Conservation (phyloP, 2,888 invertebrate genomes). For the Drosophila macrospina region DNA sequence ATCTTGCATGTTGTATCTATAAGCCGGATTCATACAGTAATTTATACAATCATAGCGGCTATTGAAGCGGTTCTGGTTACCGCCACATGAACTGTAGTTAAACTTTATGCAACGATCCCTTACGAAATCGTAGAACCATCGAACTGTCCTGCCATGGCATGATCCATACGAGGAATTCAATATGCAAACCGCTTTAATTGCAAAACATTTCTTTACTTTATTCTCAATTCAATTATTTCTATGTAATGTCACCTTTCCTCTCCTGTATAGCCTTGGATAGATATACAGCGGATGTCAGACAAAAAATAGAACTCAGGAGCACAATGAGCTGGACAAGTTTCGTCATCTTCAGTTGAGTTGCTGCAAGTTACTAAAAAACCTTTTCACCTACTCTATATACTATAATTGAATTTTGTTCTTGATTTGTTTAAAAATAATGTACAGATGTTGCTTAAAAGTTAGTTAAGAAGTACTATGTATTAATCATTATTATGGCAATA, state of each 20-base stretch:
- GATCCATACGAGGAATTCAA: neutral
- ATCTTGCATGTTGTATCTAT: slow-evolving; percentile 13
- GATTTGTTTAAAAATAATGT: neutral
- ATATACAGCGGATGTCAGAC: neutral
- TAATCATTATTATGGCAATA: neutral
- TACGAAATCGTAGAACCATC: slow-evolving; percentile 24
- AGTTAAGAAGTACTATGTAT: neutral
- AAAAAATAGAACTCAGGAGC: neutral
- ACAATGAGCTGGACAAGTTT: neutral
- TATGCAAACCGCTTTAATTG: slow-evolving; percentile 27
- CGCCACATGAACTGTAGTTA: slow-evolving; percentile 28
- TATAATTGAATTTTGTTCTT: slow-evolving; percentile 27
- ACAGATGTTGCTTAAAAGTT: neutral
- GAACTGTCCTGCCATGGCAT: neutral
- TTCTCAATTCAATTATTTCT: too few relatives aligned
- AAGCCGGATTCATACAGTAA: slow-evolving; percentile 14
- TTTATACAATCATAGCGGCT: neutral
- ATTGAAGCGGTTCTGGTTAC: slow-evolving; percentile 31
- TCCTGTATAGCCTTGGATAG: neutral
- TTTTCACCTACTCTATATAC: slow-evolving; percentile 2
- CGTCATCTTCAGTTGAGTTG: neutral
- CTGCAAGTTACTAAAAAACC: neutral
- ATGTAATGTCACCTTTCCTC: slow-evolving; percentile 23
- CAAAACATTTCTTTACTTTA: neutral
- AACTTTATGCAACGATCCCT: slow-evolving; percentile 24